Conservation (phyloP, 2,888 invertebrate genomes). For the Drosophila conformis region DNA sequence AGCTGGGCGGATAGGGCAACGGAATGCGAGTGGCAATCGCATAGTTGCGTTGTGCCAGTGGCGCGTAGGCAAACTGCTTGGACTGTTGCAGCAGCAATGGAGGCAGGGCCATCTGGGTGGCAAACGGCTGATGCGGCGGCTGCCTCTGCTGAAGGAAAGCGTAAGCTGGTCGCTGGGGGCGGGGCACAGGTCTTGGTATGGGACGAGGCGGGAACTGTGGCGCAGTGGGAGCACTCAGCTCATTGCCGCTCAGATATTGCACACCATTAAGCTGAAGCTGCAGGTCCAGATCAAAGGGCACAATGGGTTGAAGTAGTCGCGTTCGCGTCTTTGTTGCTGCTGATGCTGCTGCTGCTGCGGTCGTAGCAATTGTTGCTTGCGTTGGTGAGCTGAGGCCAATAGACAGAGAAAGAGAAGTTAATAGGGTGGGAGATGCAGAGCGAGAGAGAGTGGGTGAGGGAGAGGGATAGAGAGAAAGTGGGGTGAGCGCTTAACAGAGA, state of each 20-base stretch:
- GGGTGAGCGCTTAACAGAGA: constrained; percentile 10
- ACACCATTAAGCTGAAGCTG: constrained; percentile 56
- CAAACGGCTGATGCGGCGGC: constrained; percentile 16
- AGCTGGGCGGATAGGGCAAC: constrained; percentile 83
- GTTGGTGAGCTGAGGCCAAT: constrained; percentile 36
- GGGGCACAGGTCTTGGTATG: constrained; percentile 24
- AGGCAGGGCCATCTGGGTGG: constrained; percentile 23
- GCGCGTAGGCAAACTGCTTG: constrained; percentile 81
- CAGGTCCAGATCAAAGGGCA: constrained; percentile 71
- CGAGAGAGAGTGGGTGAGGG: neutral
- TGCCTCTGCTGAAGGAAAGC: constrained; percentile 42
- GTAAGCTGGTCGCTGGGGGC: constrained; percentile 50
- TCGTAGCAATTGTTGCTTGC: constrained; percentile 40
- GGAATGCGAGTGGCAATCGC: constrained; percentile 56
- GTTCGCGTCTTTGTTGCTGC: constrained; percentile 50
- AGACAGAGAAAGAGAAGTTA: neutral
- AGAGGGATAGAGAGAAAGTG: constrained; percentile 1
- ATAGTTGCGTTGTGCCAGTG: constrained; percentile 65
- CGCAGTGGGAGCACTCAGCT: constrained; percentile 21
- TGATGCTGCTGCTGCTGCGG: constrained; percentile 41
- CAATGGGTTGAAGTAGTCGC: constrained; percentile 62
- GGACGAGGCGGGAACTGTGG: constrained; percentile 36
- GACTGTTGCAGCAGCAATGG: constrained; percentile 64
- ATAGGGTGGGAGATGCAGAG: neutral
- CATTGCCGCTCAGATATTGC: constrained; percentile 62